phyloP scores from a whole-genome alignment of 30 jellyfish, hydroid and myxozoan species.

The Aurelia aurita complex sp. Pacific region DNA sequence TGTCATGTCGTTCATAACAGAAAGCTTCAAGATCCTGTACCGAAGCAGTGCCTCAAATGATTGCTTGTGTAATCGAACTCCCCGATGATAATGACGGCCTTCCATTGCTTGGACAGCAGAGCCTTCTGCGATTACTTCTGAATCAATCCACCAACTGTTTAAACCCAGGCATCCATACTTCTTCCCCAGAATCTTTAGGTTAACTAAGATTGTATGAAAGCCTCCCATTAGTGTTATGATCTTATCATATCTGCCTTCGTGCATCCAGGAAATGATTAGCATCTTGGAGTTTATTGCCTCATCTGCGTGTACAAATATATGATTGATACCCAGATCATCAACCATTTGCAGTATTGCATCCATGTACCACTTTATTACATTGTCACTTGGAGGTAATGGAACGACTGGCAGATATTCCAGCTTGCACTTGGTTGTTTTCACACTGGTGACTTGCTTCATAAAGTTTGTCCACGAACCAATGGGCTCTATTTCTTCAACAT shows the following conservation, averaged over 20 bases:
- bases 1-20: constrained; percentile 36
- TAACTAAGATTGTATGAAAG: constrained; percentile 58
- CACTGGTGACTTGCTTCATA: too few species aligned
- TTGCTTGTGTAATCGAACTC: constrained; percentile 48
- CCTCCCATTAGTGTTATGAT: constrained; percentile 54
- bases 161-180: constrained; percentile 57
- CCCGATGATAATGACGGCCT: constrained; percentile 52
- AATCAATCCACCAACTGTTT: constrained; percentile 61
- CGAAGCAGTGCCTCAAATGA: constrained; percentile 61
- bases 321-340: constrained; percentile 50
- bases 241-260: constrained; percentile 42
- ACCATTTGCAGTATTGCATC: constrained; percentile 42
- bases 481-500: constrained; percentile 39
- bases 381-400: constrained; percentile 55
- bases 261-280: constrained; percentile 58
- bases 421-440: constrained; percentile 45
- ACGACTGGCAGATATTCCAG: constrained; percentile 69
- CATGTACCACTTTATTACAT: constrained; percentile 38
- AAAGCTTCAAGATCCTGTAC: constrained; percentile 41
- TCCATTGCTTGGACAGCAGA: constrained; percentile 70
- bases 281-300: constrained; percentile 45
- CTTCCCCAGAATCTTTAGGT: constrained; percentile 47
- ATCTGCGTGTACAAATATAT: constrained; percentile 24
- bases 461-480: constrained; percentile 66
- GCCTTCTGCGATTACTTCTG: constrained; percentile 55